Percentiles rank a stretch among this genome's conserved stretches.
These are phyloP conservation scores for Shargacucullia verbasci DNA, from an alignment of 2,888 invertebrate genomes.

Conservation along the genomic window DNA sequence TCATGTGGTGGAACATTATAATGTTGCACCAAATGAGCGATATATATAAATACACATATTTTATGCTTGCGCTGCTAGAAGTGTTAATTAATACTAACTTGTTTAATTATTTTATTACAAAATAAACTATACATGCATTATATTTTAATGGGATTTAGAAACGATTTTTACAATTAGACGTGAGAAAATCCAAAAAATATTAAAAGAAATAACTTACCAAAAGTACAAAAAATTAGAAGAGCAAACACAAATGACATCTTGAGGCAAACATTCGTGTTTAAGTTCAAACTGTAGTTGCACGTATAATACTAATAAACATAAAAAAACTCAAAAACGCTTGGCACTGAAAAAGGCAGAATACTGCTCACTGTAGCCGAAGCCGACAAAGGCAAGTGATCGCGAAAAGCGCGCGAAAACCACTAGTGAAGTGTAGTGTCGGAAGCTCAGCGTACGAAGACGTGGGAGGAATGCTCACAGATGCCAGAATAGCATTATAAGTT, in stretches of 20 bases:
- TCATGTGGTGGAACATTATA: no score
- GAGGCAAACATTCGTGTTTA: slow-evolving; percentile 63
- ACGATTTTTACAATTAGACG: neutral
- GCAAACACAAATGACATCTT: slow-evolving; percentile 69
- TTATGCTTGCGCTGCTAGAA: no score
- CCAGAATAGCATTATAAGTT: slow-evolving; percentile 66
- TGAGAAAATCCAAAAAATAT: neutral
- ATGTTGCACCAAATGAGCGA: no score
- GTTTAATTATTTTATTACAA: no score
- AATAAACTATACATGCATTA: no score
- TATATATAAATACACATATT: no score
- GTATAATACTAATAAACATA: slow-evolving; percentile 1
- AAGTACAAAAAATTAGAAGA: slow-evolving; percentile 63
- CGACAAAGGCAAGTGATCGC: slow-evolving; percentile 69
- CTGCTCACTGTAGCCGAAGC: slow-evolving; percentile 30
- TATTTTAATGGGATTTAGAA: no score
- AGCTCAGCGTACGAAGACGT: slow-evolving; percentile 62
- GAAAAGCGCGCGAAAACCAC: slow-evolving; percentile 80
- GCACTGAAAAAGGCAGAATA: slow-evolving; percentile 22
- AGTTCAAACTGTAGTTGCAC: slow-evolving; percentile 20
- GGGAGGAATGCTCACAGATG: slow-evolving; percentile 65
- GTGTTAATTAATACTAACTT: no score
- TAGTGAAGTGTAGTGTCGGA: slow-evolving; percentile 64
- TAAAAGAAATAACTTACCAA: slow-evolving; percentile 65
- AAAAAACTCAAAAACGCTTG: slow-evolving; percentile 12